A percentile compares a stretch with the other conserved stretches of the same genome.
These are phyloP conservation scores for Mirza zaza DNA, from an alignment of 2,113 vertebrate genomes.

Conservation along the genomic window DNA sequence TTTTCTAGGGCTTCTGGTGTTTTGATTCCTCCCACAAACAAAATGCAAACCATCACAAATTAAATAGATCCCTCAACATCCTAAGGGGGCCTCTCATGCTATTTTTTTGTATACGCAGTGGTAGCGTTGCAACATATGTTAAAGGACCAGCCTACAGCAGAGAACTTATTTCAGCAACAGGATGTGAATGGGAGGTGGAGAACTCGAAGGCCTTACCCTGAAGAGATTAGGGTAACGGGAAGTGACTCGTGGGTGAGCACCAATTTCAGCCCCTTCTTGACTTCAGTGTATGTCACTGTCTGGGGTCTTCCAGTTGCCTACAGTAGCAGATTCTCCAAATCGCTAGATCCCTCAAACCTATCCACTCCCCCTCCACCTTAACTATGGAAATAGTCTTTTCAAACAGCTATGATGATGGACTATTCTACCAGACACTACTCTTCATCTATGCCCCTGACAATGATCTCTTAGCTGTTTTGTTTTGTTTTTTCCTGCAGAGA, in stretches of 20 bases:
- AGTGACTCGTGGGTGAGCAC: neutral
- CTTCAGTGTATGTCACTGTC: neutral
- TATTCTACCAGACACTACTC: neutral
- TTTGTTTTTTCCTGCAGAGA: neutral
- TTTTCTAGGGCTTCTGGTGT: conserved; percentile 59
- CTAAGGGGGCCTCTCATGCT: neutral
- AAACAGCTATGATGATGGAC: neutral
- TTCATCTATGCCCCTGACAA: neutral
- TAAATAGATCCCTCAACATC: conserved; percentile 57
- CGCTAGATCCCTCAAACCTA: neutral
- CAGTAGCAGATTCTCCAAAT: neutral
- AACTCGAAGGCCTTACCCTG: neutral
- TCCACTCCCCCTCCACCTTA: neutral
- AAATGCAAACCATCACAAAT: conserved; percentile 66
- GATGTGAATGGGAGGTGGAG: neutral
- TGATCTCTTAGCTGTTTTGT: neutral
- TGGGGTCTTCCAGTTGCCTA: neutral
- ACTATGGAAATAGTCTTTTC: neutral
- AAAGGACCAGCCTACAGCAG: neutral
- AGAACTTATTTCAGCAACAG: neutral
- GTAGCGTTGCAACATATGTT: neutral
- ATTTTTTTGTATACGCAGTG: neutral
- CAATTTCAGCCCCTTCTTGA: neutral
- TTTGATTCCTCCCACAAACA: conserved; percentile 70
- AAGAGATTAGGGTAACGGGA: neutral